phyloP scores from a whole-genome alignment of 1,140 invertebrate species.

The Platyscapa corneri region DNA sequence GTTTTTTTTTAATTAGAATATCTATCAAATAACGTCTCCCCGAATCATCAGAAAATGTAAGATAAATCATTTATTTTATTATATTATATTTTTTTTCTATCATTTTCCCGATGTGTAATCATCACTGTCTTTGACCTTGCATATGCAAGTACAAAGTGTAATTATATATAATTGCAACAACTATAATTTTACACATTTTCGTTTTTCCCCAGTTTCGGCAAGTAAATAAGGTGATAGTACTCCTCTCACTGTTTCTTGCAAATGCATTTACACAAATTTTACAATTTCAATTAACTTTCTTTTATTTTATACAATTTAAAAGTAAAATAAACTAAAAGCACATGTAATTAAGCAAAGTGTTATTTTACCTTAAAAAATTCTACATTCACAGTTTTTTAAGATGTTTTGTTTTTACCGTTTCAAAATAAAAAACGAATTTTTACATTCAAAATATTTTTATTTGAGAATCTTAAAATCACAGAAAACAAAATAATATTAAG shows the following conservation, averaged over 20 bases:
- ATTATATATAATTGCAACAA: slow-evolving; percentile 14
- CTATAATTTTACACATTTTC: neutral
- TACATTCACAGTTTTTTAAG: neutral
- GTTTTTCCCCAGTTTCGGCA: slow-evolving; percentile 15
- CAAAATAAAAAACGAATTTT: neutral
- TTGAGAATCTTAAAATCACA: slow-evolving; percentile 26
- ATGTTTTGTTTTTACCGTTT: neutral
- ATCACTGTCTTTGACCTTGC: slow-evolving; percentile 1
- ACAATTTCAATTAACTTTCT: neutral
- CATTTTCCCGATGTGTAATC: slow-evolving; percentile 1
- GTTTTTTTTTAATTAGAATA: slow-evolving; percentile 42
- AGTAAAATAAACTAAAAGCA: neutral
- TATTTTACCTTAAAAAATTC: slow-evolving; percentile 27
- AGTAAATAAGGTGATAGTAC: neutral
- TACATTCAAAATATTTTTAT: neutral
- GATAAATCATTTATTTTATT: slow-evolving; percentile 20
- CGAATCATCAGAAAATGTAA: slow-evolving; percentile 37
- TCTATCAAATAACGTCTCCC: slow-evolving; percentile 20
- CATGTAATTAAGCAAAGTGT: neutral
- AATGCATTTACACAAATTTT: neutral
- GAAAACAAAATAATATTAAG: slow-evolving; percentile 21
- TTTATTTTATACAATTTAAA: slow-evolving; percentile 12
- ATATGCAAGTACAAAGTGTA: slow-evolving; percentile 36
- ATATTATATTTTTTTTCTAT: slow-evolving; percentile 1
- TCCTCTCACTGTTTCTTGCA: neutral